These are phyloP conservation scores for Morelia viridis DNA, from an alignment of 2,797 vertebrate species.

Conservation along the genomic window DNA sequence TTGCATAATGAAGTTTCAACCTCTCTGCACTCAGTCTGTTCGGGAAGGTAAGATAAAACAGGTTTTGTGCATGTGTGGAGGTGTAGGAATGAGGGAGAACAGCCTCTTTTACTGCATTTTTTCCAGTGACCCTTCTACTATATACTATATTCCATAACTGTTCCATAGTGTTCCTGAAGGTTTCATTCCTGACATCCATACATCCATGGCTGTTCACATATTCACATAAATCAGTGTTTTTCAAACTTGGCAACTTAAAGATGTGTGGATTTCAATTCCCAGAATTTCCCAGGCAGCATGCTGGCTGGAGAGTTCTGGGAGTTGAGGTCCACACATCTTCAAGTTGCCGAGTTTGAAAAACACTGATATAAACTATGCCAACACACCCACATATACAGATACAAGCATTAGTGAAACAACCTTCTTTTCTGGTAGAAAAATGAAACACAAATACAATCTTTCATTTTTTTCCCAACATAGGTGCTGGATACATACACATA, in stretches of 20 bases:
- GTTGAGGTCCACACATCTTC: neutral
- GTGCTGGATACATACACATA: neutral
- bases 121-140: too few relatives aligned
- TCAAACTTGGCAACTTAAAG: neutral
- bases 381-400: neutral
- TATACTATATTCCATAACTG: too few relatives aligned
- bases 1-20: too few relatives aligned
- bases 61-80: too few relatives aligned
- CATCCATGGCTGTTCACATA: neutral
- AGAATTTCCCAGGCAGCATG: neutral
- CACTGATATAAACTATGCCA: neutral
- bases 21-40: too few relatives aligned
- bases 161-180: neutral
- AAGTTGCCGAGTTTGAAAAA: neutral
- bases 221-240: neutral
- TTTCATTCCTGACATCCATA: neutral
- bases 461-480: neutral
- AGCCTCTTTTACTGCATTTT: too few relatives aligned
- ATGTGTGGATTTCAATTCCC: neutral
- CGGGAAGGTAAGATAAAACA: too few relatives aligned
- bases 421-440: neutral
- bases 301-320: neutral
- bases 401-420: neutral
- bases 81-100: too few relatives aligned
- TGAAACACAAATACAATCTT: neutral